Base-by-base conservation (phyloP, 1,140 invertebrate species). In the Nasonia longicornis region DNA sequence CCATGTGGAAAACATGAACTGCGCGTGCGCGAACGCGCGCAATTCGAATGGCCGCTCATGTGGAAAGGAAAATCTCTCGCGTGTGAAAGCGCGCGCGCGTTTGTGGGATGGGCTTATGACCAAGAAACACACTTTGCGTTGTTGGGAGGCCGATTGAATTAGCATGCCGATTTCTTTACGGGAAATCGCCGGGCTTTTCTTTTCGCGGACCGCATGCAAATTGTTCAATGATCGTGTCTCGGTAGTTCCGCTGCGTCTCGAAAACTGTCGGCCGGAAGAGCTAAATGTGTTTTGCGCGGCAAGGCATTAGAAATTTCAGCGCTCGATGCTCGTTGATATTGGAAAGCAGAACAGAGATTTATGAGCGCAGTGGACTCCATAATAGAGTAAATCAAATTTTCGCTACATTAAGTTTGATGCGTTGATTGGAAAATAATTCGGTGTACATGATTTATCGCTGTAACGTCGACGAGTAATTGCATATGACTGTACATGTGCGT, bases 121-220 rank as follows among this genome's bases (percentile, higher is more conserved):
- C 77, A 79, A 73, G 10, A 72, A 79, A 79, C 70, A 66, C 38
- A 79, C 78, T 79, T 79, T 2, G 10, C 10, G 48, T 58, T 58
- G 52, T 7, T 42, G n/a, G 2, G 20, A 48, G 6, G 14, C 6
- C 29, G 22, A 12, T 11, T 12, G 26, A 58, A 77, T 69, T 48
- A 69, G 26, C 63, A 29, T 67, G 48, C 11, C 6, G 38, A 69
- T 77, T 48, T 42, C 75, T 67, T 7, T 42, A 26, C 64, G 26
- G 26, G 64, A 58, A 58, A n/a, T n/a, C 64, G 64, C 38, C 7
- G 7, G 7, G 14, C 4, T 31, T 29, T 31, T 67, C 22, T 64
- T 22, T n/a, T 31, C 64, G 4, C 64, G 26, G 8, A 31, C 26
- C 14, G 22, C 14, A 67, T 29, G 64, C 64, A 67, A 29, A 67